Base-by-base conservation (phyloP, 2,113 vertebrate species). In the Naja naja region DNA sequence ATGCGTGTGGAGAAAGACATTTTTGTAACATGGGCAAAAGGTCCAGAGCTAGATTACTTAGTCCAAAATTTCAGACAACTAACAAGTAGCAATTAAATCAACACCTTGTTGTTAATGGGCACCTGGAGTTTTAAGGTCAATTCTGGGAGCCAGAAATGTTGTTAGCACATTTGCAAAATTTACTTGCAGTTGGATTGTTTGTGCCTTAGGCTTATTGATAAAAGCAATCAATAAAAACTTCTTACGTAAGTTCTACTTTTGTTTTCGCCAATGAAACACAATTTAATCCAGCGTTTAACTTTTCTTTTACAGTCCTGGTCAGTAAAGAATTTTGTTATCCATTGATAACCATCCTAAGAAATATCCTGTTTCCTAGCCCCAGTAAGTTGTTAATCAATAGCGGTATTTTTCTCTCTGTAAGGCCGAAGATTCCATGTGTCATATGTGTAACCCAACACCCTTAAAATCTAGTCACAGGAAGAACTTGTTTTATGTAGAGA, bases 401-500 rank as follows among this genome's bases (percentile, higher is more conserved):
- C 69, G 16, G 14, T 74, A 34, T 34, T 39, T 74, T 12, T 69
- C 64, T 34, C 16, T 34, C 12, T n/a, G 34, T 4, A 14, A 34
- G n/a, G 1, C 14, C 0, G 0, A 74, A 34, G 69, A 34, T 18
- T 74, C 14, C 1, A 1, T 34, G 0, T 34, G 69, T 34, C 64
- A 69, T n/a, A 69, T 30, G 4, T n/a, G 27, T 64, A 64, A 64
- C 3, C 11, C 4, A 69, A 69, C 16, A 69, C 4, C 30, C 5
- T 69, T 69, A 34, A 69, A 69, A 69, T 5, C 64, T 34, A 69
- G 0, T 69, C 64, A 69, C 11, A 69, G 60, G n/a, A 69, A 69
- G 30, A 34, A 69, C 30, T 69, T 14, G 5, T 25, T 69, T 69
- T 30, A 60, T 30, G 25, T 11, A 60, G 30, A 34, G 12, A 64